Base-by-base conservation (phyloP, 2,888 invertebrate species). In the Standfussiana lucernea region DNA sequence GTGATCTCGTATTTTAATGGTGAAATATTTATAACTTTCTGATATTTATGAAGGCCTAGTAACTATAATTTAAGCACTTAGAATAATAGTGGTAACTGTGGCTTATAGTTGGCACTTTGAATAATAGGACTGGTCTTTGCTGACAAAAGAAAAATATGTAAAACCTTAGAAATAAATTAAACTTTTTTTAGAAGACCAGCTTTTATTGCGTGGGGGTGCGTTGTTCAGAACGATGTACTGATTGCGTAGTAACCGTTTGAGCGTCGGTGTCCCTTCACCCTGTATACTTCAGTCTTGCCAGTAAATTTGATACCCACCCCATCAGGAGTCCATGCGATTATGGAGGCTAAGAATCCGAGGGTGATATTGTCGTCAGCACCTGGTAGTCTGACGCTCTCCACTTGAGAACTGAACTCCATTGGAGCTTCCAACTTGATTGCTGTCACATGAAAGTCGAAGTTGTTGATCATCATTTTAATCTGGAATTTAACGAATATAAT, bases 271-370 rank as follows among this genome's bases (percentile, higher is more conserved):
- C n/a, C n/a, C n/a, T n/a, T n/a, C n/a, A n/a, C n/a, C n/a, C n/a
- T n/a, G 37, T 37, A 37, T 42, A 13, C 13, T 42, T 28, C 13
- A 56, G 15, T 56, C 6, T 56, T 28, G 2, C 18, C 1, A 56
- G 28, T 56, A 11, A 64, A 15, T 62, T 15, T n/a, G 7, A 64
- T 53, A 78, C 92, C 92, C 82, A 96, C 96, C 72, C 94, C 95
- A 86, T 87, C 91, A 68, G 96, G 96, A 28, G 96, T 96, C 96
- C 96, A 96, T 7, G 96, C 96, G 10, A 96, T 74, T 68, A 96
- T 92, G 0, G 94, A 89, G 2, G 94, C 93, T 3, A 96, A 84
- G 76, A 89, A 94, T 0, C 96, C 96, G n/a, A 96, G 87, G 0
- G 86, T 68, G 13, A 92, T 91, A 1, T 94, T 93, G 0, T 94